Evolutionary conservation across 1,140 invertebrate genomes (phyloP), one percentile per base, ranked within the genome.

Genomic region (Apis cerana): DNA sequence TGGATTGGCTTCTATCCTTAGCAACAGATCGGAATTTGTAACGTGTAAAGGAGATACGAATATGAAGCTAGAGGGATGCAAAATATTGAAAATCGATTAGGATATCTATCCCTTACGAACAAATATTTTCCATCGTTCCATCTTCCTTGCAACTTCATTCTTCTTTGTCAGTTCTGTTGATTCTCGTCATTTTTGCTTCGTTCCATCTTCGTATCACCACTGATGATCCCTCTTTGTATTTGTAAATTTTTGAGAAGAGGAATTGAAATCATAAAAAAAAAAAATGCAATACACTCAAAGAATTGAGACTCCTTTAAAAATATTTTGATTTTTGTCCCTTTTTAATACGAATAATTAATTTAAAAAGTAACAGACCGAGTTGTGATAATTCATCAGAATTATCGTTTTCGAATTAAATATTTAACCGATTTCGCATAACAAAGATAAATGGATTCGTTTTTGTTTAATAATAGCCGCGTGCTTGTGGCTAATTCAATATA

Each of bases 1-100:
- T 54, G 21, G 48, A 56, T 27, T 1, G 17, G 23, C 17, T 52
- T 56, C 23, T 52, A 11, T 27, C 27, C 33, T 64, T 64, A 1
- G 64, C 10, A 43, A 43, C 17, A 10, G 12, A 10, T 13, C n/a
- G 9, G n/a, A 54, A 3, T 50, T 54, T 21, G 12, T 27, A 58
- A 19, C 23, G 52, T 43, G 27, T 19, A 58, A 33, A 72, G 54
- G 23, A 72, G 17, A 17, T 33, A 72, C 52, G 70, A 72, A 33
- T 33, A 56, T 58, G 27, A 21, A 68, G 7, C 9, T 23, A 58
- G 33, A 21, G 23, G 17, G 69, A 27, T 72, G 72, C 58, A 62
- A 84, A 83, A 80, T 87, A 87, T 87, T 84, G 86, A 87, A 87
- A 87, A 87, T 87, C 86, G 86, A 87, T 87, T 87, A 87, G 85